phyloP scores from a whole-genome alignment of 2,797 vertebrate genomes.

The Spheniscus humboldti region DNA sequence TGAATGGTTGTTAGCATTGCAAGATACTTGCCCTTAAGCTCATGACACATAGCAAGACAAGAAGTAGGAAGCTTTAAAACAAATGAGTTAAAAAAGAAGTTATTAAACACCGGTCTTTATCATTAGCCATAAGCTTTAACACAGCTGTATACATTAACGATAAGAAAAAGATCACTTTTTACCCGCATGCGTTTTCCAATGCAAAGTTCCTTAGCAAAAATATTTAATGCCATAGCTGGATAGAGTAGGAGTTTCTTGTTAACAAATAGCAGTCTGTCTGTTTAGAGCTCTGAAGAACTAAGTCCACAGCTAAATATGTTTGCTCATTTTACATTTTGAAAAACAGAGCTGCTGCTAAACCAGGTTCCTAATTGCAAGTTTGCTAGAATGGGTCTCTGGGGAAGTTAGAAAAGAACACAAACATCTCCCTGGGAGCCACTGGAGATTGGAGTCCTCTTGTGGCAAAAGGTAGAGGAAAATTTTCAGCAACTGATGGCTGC shows the following conservation, averaged over 20 bases:
- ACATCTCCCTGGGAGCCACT: neutral
- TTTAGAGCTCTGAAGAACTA: neutral
- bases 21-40: constrained; percentile 4
- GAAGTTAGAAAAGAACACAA: constrained; percentile 8
- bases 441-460: neutral
- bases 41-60: neutral
- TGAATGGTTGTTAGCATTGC: neutral
- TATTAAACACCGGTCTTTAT: neutral
- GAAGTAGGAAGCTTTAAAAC: neutral
- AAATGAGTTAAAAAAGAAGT: neutral
- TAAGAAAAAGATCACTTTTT: constrained; percentile 1
- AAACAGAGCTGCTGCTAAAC: constrained; percentile 27
- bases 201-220: constrained; percentile 26
- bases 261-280: neutral
- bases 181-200: constrained; percentile 8
- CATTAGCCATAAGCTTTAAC: neutral
- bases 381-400: neutral
- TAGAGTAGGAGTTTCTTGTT: neutral
- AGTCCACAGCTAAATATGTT: neutral
- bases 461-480: neutral
- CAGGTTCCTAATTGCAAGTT: constrained; percentile 13
- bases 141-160: neutral
- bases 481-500: neutral
- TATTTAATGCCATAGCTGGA: neutral
- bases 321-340: neutral